Evolutionary conservation across 2,797 vertebrate genomes (phyloP).

Genomic region (Gallirallus australis): DNA sequence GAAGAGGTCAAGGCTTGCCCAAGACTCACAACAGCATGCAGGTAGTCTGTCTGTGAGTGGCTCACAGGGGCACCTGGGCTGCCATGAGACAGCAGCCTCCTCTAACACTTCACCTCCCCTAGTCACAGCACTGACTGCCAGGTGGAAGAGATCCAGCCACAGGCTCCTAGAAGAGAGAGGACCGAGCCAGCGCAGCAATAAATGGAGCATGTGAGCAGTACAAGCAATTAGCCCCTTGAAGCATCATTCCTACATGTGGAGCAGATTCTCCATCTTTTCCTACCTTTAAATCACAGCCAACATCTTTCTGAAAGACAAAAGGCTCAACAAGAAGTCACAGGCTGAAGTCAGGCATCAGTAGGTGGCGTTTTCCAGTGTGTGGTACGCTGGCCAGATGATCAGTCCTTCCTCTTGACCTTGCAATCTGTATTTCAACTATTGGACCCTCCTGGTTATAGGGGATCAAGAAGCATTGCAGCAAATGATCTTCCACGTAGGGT

Average conservation of each 20-base stretch:
- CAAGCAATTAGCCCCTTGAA: not conserved
- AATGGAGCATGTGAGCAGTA: rapidly evolving
- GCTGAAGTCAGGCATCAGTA: not conserved
- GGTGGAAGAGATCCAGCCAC: not conserved
- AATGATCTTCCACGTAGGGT: not conserved
- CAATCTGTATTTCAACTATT: not conserved
- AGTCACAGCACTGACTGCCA: not conserved
- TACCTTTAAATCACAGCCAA: not conserved
- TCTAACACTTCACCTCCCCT: not conserved
- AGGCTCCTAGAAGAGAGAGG: not conserved
- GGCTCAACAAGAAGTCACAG: not conserved
- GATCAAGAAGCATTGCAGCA: not conserved
- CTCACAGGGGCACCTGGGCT: rapidly evolving
- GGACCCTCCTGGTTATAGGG: not conserved
- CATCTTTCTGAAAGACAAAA: not conserved
- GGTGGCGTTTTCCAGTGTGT: not conserved
- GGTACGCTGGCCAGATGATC: not conserved
- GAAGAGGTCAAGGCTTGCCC: not conserved
- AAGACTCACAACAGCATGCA: not conserved
- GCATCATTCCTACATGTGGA: not conserved
- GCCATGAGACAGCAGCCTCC: too few relatives aligned
- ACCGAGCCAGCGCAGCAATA: not conserved
- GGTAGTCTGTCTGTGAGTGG: rapidly evolving
- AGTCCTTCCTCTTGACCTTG: not conserved
- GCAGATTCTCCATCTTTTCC: not conserved